Evolutionary conservation across 64 coral and sea anemone species (phyloP).

Genomic region (Porites lutea): DNA sequence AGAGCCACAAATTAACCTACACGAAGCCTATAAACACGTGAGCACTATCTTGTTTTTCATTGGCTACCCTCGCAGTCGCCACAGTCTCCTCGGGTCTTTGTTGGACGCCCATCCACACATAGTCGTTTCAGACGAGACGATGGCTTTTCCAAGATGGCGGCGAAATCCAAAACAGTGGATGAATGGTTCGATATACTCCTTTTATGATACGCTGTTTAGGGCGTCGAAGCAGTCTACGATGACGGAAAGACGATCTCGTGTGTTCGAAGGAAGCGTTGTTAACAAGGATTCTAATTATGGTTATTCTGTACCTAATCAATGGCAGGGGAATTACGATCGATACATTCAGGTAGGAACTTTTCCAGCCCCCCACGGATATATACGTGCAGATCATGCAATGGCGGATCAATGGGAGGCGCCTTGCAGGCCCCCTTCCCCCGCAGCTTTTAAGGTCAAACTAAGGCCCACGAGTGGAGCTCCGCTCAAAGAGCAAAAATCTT

Average conservation of each 20-base stretch:
- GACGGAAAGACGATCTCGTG: neutral
- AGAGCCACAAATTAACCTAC: neutral
- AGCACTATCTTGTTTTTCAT: conserved; percentile 87
- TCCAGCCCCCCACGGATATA: no score
- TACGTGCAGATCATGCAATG: no score
- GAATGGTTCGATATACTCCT: neutral
- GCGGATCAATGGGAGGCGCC: no score
- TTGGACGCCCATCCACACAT: conserved; percentile 91
- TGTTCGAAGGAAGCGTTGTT: conserved; percentile 4
- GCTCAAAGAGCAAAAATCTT: no score
- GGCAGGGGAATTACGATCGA: conserved; percentile 6
- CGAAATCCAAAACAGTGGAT: neutral
- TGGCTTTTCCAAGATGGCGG: neutral
- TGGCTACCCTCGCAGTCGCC: conserved; percentile 87
- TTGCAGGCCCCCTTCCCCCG: no score
- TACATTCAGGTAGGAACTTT: conserved; percentile 12
- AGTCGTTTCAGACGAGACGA: conserved; percentile 79
- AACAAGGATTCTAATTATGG: neutral
- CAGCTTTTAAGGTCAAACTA: no score
- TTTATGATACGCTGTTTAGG: neutral
- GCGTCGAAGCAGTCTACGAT: neutral
- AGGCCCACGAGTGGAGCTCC: no score
- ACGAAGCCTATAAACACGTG: conserved; percentile 66
- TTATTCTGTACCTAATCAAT: neutral
- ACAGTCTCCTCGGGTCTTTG: conserved; percentile 84